Conservation (phyloP, 2,113 vertebrate genomes). For the Dipodomys stephensi region DNA sequence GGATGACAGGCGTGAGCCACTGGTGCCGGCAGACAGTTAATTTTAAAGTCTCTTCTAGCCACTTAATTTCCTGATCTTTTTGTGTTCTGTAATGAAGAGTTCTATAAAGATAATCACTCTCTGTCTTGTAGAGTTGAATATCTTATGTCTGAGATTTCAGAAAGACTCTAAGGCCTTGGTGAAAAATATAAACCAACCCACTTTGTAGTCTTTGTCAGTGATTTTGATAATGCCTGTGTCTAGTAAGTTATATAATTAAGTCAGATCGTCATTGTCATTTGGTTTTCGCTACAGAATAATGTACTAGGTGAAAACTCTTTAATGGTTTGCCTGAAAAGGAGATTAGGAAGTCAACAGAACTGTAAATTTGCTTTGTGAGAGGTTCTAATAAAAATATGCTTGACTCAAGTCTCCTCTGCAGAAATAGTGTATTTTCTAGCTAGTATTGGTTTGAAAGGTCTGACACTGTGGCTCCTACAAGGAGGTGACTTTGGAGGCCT, state of each 20-base stretch:
- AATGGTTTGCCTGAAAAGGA: neutral
- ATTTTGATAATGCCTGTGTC: neutral
- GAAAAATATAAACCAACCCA: neutral
- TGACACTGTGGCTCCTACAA: neutral
- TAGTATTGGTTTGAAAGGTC: neutral
- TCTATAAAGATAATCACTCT: neutral
- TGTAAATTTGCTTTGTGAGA: neutral
- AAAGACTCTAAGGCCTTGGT: neutral
- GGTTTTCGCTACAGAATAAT: neutral
- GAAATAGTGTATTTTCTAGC: neutral
- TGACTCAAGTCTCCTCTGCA: neutral
- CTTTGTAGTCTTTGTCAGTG: neutral
- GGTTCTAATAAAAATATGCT: neutral
- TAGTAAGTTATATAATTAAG: neutral
- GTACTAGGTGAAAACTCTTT: neutral
- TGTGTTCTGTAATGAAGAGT: too few relatives aligned
- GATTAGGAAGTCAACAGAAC: neutral
- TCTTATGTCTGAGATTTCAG: neutral
- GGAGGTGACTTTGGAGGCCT: neutral
- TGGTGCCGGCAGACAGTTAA: too few relatives aligned
- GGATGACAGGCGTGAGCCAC: too few relatives aligned
- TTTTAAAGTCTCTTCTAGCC: too few relatives aligned
- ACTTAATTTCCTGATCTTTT: too few relatives aligned
- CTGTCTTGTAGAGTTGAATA: neutral
- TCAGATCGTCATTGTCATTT: neutral